A percentile compares a stretch with the other conserved stretches of the same genome.
Conservation (phyloP, 64 coral and sea anemone genomes). For the Trachythela sp. region DNA sequence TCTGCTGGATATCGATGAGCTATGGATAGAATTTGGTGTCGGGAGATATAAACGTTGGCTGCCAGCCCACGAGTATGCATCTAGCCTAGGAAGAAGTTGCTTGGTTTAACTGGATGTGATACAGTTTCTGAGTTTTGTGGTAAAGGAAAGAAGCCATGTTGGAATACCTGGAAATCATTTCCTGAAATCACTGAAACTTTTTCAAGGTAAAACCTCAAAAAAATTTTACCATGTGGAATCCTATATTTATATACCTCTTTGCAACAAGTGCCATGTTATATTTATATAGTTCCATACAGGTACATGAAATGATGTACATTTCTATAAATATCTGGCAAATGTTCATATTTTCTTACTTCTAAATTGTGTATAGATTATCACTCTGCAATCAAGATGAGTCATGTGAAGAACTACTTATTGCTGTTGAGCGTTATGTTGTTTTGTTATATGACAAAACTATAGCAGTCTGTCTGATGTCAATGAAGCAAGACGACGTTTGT, state of each 20-base stretch:
- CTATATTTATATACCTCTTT: neutral
- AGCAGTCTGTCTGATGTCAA: neutral
- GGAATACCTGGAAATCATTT: constrained; percentile 20
- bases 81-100: constrained; percentile 3
- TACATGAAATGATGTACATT: too few species aligned
- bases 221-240: neutral
- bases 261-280: too few species aligned
- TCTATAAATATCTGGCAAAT: too few species aligned
- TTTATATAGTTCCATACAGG: too few species aligned
- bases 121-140: constrained; percentile 35
- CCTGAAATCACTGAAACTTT: constrained; percentile 4
- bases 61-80: constrained; percentile 32
- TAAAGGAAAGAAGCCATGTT: neutral
- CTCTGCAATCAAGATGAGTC: neutral
- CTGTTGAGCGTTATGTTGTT: neutral
- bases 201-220: neutral
- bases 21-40: too few species aligned
- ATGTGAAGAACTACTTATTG: neutral
- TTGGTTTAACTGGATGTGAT: constrained; percentile 52
- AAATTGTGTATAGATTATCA: neutral
- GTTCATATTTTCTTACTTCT: too few species aligned
- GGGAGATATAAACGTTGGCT: neutral
- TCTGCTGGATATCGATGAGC: too few species aligned
- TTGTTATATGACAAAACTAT: neutral
- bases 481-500: neutral